phyloP scores from a whole-genome alignment of 2,113 vertebrate species.

The Alexandromys fortis region DNA sequence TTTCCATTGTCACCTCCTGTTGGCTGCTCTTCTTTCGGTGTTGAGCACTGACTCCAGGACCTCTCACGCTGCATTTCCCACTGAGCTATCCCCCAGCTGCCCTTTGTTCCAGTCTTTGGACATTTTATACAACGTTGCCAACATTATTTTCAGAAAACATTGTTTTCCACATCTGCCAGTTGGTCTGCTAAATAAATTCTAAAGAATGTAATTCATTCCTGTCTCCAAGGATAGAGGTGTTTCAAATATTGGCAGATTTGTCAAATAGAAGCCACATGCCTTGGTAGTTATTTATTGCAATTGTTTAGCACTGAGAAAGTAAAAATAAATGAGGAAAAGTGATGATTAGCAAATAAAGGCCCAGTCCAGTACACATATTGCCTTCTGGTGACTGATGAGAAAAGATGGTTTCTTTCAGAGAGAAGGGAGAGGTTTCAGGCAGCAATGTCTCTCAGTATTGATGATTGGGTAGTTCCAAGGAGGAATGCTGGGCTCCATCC shows the following conservation, averaged over 20 bases:
- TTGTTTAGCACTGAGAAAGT: conserved; percentile 31
- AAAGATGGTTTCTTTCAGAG: conserved; percentile 59
- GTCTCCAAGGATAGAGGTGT: neutral
- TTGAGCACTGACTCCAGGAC: neutral
- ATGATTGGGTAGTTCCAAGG: conserved; percentile 42
- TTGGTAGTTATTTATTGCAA: neutral
- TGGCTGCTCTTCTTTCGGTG: neutral
- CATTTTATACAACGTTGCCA: neutral
- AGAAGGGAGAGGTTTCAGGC: conserved; percentile 45
- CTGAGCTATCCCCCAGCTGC: neutral
- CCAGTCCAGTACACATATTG: neutral
- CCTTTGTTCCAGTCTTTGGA: neutral
- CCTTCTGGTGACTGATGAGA: neutral
- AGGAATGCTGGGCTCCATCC: conserved; percentile 61
- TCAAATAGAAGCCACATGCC: conserved; percentile 22
- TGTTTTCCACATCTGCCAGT: conserved; percentile 28
- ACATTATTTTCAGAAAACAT: conserved; percentile 23
- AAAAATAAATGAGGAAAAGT: conserved; percentile 47
- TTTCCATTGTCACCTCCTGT: neutral
- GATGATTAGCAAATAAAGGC: conserved; percentile 41
- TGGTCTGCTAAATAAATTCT: conserved; percentile 38
- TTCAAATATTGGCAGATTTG: conserved; percentile 32
- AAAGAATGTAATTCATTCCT: conserved; percentile 36
- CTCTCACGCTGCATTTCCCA: neutral
- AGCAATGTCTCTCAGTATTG: conserved; percentile 64